Percentiles rank a stretch among this genome's conserved stretches.
Evolutionary conservation across 2,797 vertebrate species (phyloP).

Genomic region (Merluccius polli): DNA sequence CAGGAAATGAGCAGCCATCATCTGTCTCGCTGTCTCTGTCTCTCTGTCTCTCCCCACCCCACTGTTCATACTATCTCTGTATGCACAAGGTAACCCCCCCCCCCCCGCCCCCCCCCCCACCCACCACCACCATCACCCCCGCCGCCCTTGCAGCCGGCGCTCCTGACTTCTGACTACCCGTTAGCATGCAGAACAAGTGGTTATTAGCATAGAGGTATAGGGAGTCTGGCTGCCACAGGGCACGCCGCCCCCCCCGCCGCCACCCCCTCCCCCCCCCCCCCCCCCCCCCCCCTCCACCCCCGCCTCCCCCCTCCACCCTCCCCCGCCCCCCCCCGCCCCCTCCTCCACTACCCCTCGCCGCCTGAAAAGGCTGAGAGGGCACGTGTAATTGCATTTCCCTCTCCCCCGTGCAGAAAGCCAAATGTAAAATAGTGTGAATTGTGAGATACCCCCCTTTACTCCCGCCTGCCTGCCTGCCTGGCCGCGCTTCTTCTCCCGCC

Average conservation of each 20-base stretch:
- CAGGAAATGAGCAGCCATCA: constrained; percentile 68
- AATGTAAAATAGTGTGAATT: constrained; percentile 60
- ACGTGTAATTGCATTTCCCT: constrained; percentile 76
- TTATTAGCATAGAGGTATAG: constrained; percentile 67
- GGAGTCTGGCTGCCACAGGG: constrained; percentile 53
- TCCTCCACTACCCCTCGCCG: constrained; percentile 42
- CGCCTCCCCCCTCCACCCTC: constrained; percentile 44
- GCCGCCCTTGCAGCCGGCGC: constrained; percentile 22
- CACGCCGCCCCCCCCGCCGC: constrained; percentile 44
- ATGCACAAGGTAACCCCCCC: constrained; percentile 47
- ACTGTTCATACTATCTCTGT: constrained; percentile 64
- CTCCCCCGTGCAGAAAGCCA: constrained; percentile 57
- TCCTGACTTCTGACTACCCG: constrained; percentile 50
- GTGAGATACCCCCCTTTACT: constrained; percentile 37
- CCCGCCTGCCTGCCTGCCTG: too few relatives aligned
- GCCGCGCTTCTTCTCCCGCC: constrained; percentile 13
- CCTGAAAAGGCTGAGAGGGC: constrained; percentile 66
- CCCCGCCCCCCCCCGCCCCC: constrained; percentile 41
- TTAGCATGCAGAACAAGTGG: constrained; percentile 67
- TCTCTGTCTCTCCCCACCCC: constrained; percentile 10
- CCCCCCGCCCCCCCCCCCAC: constrained; percentile 14
- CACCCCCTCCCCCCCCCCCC: constrained; percentile 40
- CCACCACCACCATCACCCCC: constrained; percentile 32
- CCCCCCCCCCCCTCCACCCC: constrained; percentile 43
- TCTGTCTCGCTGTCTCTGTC: background rate